Conservation (phyloP, 2,113 vertebrate species). For the Tauraco erythrolophus region DNA sequence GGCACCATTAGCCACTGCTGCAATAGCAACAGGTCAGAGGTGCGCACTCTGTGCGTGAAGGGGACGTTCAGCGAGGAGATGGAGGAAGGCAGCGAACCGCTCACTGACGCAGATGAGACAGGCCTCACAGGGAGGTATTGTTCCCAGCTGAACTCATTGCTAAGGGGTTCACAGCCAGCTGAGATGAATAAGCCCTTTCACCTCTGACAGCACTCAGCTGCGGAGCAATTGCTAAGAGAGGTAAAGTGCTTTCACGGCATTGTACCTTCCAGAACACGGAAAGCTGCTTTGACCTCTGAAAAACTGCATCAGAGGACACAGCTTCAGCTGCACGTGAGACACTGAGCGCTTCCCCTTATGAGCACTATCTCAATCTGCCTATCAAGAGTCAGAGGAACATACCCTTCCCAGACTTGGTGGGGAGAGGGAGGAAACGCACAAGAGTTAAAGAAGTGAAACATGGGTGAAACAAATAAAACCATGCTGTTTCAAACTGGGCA, state of each 20-base stretch:
- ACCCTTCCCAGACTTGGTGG: background rate
- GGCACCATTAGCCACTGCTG: background rate
- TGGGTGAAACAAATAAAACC: background rate
- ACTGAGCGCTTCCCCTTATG: background rate
- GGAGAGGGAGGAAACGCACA: background rate
- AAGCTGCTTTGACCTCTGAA: slow-evolving; percentile 18
- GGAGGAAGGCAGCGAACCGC: background rate
- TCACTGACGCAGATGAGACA: background rate
- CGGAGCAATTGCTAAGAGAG: slow-evolving; percentile 13
- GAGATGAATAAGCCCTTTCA: slow-evolving; percentile 39
- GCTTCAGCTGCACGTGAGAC: background rate
- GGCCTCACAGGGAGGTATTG: slow-evolving; percentile 31
- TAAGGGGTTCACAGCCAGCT: slow-evolving; percentile 18
- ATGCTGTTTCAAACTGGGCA: background rate
- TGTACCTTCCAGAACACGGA: background rate
- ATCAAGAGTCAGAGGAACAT: background rate
- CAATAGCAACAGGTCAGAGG: background rate
- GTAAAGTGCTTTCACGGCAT: slow-evolving; percentile 53
- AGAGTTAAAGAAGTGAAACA: background rate
- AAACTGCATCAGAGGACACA: background rate
- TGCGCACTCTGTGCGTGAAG: fast-evolving
- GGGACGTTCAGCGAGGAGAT: background rate
- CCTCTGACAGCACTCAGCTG: slow-evolving; percentile 37
- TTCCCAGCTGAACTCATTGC: slow-evolving; percentile 35
- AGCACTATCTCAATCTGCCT: background rate